Evolutionary conservation across 2,113 vertebrate genomes (phyloP), one percentile per base, ranked within the genome.

Genomic region (Ptilonorhynchus violaceus): DNA sequence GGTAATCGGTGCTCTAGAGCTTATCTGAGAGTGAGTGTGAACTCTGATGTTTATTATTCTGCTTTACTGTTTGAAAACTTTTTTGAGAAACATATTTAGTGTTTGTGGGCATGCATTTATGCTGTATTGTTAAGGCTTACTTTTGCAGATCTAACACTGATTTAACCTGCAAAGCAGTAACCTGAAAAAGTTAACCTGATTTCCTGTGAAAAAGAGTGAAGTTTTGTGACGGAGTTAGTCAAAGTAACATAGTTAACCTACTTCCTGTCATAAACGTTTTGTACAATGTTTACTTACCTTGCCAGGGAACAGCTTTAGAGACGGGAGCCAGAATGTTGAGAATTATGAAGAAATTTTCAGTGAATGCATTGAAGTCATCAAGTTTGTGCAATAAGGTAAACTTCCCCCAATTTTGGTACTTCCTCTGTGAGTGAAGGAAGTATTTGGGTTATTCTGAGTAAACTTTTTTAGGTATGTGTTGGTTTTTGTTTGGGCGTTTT

Each of bases 361-460:
- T 91, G 79, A 94, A 15, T 6, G 11, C 33, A 0, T 33, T 92
- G 47, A 97, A 89, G 52, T 64, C 93, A 63, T 44, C 81, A 27
- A 70, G 42, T 78, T 56, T 96, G 22, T 92, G 89, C 47, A 23
- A 17, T 55, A 64, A 97, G 92, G 98, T 98, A 91, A 97, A 63
- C 7, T 28, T 83, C n/a, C 46, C 44, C 22, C 11, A 22, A 2
- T 44, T 52, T 52, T 42, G 6, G 2, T 60, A 11, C 19, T 68
- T 83, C 0, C 6, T 56, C 13, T 62, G 8, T 62, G 27, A 92
- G 19, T 6, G 46, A 64, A 73, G 42, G 10, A 27, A 86, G 12
- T n/a, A 55, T 1, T 8, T 3, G 1, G 2, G 5, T 69, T 80
- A 50, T 33, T 42, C 22, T 27, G 44, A 78, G 7, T 55, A 62